A percentile compares a stretch with the other conserved stretches of the same genome.
These are phyloP conservation scores for Brachionus plicatilis DNA, from an alignment of 1,140 invertebrate genomes.

Conservation along the genomic window DNA sequence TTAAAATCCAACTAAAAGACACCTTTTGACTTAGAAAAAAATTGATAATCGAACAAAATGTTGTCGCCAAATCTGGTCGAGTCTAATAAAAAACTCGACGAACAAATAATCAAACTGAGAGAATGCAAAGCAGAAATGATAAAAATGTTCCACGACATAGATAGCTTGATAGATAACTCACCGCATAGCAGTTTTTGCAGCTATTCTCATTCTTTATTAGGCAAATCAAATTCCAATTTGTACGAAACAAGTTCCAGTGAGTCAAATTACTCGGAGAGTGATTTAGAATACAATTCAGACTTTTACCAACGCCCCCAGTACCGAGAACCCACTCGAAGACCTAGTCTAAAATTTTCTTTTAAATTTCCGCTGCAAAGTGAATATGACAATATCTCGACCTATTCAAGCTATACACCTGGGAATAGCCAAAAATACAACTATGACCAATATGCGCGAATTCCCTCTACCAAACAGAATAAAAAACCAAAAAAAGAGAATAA, in stretches of 20 bases:
- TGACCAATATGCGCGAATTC: background rate
- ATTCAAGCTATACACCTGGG: background rate
- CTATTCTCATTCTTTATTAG: background rate
- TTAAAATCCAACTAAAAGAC: background rate
- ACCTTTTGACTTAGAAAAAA: background rate
- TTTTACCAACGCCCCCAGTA: no score
- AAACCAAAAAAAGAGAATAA: background rate
- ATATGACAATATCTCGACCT: background rate
- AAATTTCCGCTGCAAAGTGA: background rate
- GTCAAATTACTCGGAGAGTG: background rate
- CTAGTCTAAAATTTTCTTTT: background rate
- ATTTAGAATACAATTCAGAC: background rate
- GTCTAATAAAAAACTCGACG: conserved; percentile 19
- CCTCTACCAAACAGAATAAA: background rate
- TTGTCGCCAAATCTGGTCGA: background rate
- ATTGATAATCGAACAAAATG: conserved; percentile 4
- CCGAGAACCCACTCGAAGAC: background rate
- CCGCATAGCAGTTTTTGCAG: background rate
- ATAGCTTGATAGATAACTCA: background rate
- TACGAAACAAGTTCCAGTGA: background rate
- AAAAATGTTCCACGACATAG: background rate
- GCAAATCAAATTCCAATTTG: background rate
- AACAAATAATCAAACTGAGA: background rate
- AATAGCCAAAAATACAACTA: background rate
- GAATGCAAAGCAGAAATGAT: conserved; percentile 19